phyloP scores from a whole-genome alignment of 2,797 vertebrate species.

The Chelon auratus region DNA sequence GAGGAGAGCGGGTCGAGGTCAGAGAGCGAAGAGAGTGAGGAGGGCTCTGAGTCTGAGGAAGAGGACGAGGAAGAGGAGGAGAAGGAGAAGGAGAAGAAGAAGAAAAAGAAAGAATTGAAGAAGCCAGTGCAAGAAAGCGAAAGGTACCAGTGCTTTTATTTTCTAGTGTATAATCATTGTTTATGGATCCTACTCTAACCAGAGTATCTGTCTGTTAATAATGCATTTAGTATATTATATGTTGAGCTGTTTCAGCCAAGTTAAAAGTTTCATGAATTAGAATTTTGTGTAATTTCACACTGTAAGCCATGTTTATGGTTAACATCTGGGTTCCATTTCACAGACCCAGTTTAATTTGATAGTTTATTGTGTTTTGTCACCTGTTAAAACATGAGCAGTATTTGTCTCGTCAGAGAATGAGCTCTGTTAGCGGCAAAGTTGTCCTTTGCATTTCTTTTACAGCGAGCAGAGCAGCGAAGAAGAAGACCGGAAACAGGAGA shows the following conservation, averaged over 20 bases:
- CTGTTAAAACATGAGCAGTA: background rate
- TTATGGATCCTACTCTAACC: background rate
- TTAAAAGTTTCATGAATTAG: background rate
- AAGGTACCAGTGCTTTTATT: constrained; percentile 60
- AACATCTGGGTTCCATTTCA: background rate
- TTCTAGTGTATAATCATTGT: background rate
- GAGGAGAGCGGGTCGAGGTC: constrained; percentile 87
- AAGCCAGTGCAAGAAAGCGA: constrained; percentile 75
- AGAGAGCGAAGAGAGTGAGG: constrained; percentile 87
- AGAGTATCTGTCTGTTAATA: background rate
- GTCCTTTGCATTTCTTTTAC: constrained; percentile 36
- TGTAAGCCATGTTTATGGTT: no score
- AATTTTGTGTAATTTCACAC: no score
- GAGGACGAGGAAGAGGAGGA: constrained; percentile 84
- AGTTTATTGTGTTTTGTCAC: background rate
- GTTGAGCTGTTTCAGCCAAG: background rate
- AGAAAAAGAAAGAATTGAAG: constrained; percentile 75
- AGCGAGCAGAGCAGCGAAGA: constrained; percentile 86
- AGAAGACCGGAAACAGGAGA: constrained; percentile 75
- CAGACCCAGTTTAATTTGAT: background rate
- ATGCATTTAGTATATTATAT: background rate
- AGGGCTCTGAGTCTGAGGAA: constrained; percentile 87
- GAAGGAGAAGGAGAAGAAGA: constrained; percentile 80
- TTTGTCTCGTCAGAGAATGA: background rate
- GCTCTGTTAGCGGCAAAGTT: background rate